phyloP scores from a whole-genome alignment of 2,888 invertebrate species.

The Pachymerium ferrugineum region DNA sequence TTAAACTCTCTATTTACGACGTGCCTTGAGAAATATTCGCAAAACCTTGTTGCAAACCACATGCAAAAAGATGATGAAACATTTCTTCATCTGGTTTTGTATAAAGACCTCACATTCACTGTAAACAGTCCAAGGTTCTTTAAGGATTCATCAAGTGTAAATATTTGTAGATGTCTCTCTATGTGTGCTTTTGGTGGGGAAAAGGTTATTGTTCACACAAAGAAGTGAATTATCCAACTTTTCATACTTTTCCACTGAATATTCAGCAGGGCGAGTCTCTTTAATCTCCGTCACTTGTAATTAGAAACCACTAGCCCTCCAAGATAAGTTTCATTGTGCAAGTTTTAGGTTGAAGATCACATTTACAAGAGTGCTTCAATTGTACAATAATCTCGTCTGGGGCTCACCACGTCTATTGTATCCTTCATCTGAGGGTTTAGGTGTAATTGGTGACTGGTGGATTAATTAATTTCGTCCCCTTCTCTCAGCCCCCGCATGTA shows the following conservation, averaged over 20 bases:
- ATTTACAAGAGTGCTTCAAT: background rate
- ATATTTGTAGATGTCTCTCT: background rate
- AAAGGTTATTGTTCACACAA: background rate
- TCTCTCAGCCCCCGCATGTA: background rate
- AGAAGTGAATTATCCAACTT: background rate
- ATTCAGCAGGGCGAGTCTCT: background rate
- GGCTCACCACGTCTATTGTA: background rate
- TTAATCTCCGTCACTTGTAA: background rate
- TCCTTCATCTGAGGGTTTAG: background rate
- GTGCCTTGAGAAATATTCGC: too few relatives aligned
- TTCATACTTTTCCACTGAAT: background rate
- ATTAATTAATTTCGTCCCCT: background rate
- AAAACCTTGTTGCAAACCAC: too few relatives aligned
- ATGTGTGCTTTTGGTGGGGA: background rate
- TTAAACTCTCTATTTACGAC: too few relatives aligned
- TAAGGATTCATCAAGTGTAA: background rate
- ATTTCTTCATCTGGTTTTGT: too few relatives aligned
- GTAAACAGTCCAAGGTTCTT: background rate
- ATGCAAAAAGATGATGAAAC: too few relatives aligned
- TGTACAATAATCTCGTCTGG: background rate
- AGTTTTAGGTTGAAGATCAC: background rate
- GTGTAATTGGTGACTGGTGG: background rate
- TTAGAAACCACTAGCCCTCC: background rate
- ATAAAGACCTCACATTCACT: too few relatives aligned
- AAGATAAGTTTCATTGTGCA: background rate